Base-by-base conservation (phyloP, 2,888 invertebrate genomes). In the Elmis aenea region DNA sequence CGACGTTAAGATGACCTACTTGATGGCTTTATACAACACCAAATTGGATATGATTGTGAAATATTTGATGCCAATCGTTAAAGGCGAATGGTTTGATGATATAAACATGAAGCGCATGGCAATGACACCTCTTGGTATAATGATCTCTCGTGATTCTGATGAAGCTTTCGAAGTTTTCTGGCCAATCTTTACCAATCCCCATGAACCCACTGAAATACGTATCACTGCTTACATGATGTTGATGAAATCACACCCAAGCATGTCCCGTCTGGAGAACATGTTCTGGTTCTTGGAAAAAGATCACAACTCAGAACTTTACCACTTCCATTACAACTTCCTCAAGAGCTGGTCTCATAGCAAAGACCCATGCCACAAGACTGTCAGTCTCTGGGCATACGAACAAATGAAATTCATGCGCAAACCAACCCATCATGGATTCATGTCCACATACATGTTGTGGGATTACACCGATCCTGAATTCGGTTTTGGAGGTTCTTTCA, bases 1-100 rank as follows among this genome's bases (percentile, higher is more conserved):
- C 33, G 54, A 62, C 2, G 57, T 61, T 43, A 64, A 68, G 52
- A 50, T 70, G 44, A 40, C 69, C 10, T 71, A 69, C 49, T 44
- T 73, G 26, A 61, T 67, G 53, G 73, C 68, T 1, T 55, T 75
- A 30, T 61, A 55, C 23, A 75, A 75, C 51, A 64, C 72, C 21
- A 59, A 64, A 41, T 47, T 69, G 2, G 58, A 57, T 4, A 58
- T 61, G 13, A 60, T 68, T 14, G 44, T 66, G 13, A 58, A 66
- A 25, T 60, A 66, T 28, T 46, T 75, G 29, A 60, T 57, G 15
- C 70, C 70, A 0, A 61, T 69, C 0, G 61, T 74, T 5, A 55
- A 54, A 6, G 67, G 66, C 2, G 62, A 69, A 12, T 37, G 53
- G 11, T 52, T 54, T 2, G 42, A 57, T 2, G 55, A 59, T 6